phyloP scores from a whole-genome alignment of 2,113 vertebrate species.

The Antidorcas marsupialis region DNA sequence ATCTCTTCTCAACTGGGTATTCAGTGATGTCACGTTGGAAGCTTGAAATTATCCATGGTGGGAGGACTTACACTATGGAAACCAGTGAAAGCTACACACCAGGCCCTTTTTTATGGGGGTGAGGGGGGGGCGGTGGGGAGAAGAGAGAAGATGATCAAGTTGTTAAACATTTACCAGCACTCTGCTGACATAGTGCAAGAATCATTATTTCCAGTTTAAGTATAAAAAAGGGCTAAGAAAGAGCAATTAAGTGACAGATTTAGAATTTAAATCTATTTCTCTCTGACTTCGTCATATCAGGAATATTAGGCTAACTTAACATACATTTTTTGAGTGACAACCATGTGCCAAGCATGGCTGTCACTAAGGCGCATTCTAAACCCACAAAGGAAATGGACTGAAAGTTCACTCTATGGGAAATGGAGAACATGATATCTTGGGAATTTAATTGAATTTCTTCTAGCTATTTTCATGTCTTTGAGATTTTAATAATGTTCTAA shows the following conservation, averaged over 20 bases:
- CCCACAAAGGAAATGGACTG: background rate
- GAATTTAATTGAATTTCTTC: background rate
- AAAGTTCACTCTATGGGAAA: background rate
- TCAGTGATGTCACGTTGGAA: background rate
- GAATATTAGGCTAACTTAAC: background rate
- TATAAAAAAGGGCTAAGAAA: background rate
- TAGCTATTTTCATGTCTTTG: background rate
- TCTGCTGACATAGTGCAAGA: background rate
- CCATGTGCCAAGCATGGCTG: background rate
- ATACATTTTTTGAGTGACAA: background rate
- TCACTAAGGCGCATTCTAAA: background rate
- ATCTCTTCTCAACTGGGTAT: background rate
- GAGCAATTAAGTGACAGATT: background rate
- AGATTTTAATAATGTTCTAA: background rate
- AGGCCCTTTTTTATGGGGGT: background rate
- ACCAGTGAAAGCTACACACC: background rate
- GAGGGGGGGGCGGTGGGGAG: accelerated
- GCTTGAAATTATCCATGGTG: background rate
- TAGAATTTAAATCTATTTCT: background rate
- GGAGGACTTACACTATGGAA: background rate
- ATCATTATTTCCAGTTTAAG: background rate
- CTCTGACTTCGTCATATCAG: background rate
- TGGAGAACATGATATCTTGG: background rate
- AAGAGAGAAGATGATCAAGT: background rate
- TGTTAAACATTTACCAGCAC: background rate